Percentiles rank a stretch among this genome's conserved stretches.
Conservation (phyloP, 2,797 vertebrate genomes). For the Arnoldichthys spilopterus region DNA sequence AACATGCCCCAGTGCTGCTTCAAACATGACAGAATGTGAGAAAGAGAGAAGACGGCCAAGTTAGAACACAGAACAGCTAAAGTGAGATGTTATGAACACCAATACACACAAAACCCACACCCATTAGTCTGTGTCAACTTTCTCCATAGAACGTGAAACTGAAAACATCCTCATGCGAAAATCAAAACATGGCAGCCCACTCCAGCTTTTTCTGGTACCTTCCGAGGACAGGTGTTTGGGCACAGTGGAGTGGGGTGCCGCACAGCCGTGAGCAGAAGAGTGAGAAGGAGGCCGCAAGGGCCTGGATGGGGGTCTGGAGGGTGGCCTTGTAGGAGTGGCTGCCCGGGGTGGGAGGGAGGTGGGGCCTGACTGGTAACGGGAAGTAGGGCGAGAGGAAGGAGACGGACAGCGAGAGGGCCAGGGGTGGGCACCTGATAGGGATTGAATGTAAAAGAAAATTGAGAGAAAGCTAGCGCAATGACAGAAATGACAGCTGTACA, state of each 20-base stretch:
- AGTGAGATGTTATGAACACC: conserved; percentile 43
- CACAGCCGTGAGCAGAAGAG: conserved; percentile 97
- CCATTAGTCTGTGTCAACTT: conserved; percentile 38
- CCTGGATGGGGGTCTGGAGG: conserved; percentile 99
- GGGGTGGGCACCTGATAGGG: conserved; percentile 89
- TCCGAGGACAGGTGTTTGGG: conserved; percentile 99
- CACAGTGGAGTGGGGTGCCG: conserved; percentile 94
- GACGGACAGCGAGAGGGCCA: conserved; percentile 99
- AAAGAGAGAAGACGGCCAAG: neutral
- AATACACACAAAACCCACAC: conserved; percentile 41
- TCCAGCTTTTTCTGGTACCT: conserved; percentile 86
- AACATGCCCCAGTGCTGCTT: conserved; percentile 12
- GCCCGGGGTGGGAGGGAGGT: conserved; percentile 96
- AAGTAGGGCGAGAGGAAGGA: conserved; percentile 98
- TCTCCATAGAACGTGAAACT: conserved; percentile 37
- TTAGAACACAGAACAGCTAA: neutral
- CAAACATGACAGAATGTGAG: conserved; percentile 16
- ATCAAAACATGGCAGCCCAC: conserved; percentile 29
- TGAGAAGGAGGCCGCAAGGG: conserved; percentile 98
- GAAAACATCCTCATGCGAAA: conserved; percentile 41
- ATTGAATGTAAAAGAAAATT: conserved; percentile 47
- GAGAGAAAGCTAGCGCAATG: conserved; percentile 8
- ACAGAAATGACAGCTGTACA: conserved; percentile 29
- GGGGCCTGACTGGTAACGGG: conserved; percentile 98
- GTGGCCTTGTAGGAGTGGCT: conserved; percentile 97